Base-by-base conservation (phyloP, 2,888 invertebrate species). In the Mythimna pallens region DNA sequence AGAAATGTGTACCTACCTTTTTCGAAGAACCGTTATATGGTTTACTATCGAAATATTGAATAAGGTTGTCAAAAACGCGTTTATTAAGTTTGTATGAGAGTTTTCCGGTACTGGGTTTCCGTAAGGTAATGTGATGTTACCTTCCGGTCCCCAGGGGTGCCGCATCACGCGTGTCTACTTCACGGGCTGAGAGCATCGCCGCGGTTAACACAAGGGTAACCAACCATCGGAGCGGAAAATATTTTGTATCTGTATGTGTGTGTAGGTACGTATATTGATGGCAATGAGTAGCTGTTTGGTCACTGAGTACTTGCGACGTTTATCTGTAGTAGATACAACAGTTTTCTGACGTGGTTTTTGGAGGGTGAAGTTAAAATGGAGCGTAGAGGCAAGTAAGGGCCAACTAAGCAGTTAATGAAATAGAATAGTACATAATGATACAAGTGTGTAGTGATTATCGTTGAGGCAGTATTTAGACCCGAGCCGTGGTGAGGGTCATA, bases 51-150 rank as follows among this genome's bases (percentile, higher is more conserved):
- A 58, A 22, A 36, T 59, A 74, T 54, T 61, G 64, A 64, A 67
- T 64, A 20, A 17, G 54, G 57, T 67, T 69, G 52, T 71, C 67
- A 62, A 78, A 80, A 76, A 64, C 30, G 61, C 79, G 67, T 80
- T 71, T 83, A 82, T 82, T 81, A 82, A 75, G 79, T 84, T 82
- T 74, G 62, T 76, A 69, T 66, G 69, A 76, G 71, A 82, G 80
- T 80, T 84, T 86, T 70, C 73, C 71, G 71, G 55, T 64, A 59
- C 73, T 65, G 80, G 74, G 62, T 83, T 86, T 84, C 69, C 70
- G 70, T 71, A 62, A 79, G 82, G 86, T 80, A 86, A 86, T 82
- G 78, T 85, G 72, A 85, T 75, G 87, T 81, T 80, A 86, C 79
- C 65, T 79, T 68, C 69, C 17, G 50, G 68, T 81, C 86, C 86